Conservation (phyloP, 1,140 invertebrate genomes). For the Atta colombica region DNA sequence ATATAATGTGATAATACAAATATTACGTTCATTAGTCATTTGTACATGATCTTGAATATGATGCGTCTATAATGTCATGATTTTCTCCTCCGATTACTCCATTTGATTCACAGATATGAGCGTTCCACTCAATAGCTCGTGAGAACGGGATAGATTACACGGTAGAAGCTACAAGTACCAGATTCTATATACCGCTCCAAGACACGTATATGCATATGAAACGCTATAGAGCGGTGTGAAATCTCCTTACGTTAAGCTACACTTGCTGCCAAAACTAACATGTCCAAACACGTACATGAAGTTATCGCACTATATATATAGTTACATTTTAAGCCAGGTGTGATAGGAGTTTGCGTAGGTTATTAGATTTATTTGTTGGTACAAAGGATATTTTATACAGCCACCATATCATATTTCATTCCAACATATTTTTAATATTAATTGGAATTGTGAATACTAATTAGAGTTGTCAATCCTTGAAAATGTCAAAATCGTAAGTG, state of each 20-base stretch:
- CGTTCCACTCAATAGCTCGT: conserved; percentile 63
- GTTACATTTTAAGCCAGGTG: conserved; percentile 28
- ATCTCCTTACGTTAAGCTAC: conserved; percentile 53
- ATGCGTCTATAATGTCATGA: conserved; percentile 14
- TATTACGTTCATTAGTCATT: conserved; percentile 29
- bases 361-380: conserved; percentile 10
- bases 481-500: not conserved
- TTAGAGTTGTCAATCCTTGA: not conserved
- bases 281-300: conserved; percentile 27
- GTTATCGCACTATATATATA: conserved; percentile 8
- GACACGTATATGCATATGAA: conserved; percentile 50
- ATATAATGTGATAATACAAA: not conserved
- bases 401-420: not conserved
- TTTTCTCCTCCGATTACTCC: conserved; percentile 53
- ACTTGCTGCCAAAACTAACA: conserved; percentile 52
- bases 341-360: conserved; percentile 13
- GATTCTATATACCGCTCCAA: conserved; percentile 41
- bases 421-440: not conserved
- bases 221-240: conserved; percentile 45
- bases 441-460: not conserved
- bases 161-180: conserved; percentile 47
- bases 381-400: not conserved
- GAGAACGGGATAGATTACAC: conserved; percentile 65
- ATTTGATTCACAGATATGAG: conserved; percentile 63
- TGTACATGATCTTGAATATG: conserved; percentile 15